Evolutionary conservation across 2,797 vertebrate species (phyloP).

Genomic region (Euphonia xanthogaster): DNA sequence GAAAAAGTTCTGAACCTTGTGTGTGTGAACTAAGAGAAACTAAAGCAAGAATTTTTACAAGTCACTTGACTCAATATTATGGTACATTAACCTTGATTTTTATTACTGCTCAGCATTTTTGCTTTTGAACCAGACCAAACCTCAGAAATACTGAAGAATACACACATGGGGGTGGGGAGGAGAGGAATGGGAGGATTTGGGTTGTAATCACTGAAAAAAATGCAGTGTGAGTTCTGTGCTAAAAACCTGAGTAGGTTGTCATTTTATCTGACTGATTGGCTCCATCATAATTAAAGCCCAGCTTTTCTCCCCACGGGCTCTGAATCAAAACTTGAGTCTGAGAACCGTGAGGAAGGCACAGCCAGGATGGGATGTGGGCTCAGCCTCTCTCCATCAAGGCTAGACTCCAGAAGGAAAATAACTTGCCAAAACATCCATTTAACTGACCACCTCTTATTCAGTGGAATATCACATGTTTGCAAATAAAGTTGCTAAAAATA

Average conservation of each 20-base stretch:
- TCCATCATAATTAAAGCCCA: neutral
- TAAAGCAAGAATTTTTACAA: slow-evolving; percentile 54
- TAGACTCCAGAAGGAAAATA: neutral
- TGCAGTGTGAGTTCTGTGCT: neutral
- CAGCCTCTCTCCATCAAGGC: neutral
- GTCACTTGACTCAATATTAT: slow-evolving; percentile 41
- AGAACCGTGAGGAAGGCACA: neutral
- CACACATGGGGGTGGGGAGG: neutral
- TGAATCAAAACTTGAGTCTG: neutral
- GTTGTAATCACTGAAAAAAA: neutral
- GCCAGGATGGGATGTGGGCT: neutral
- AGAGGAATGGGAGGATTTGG: neutral
- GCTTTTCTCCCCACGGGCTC: neutral
- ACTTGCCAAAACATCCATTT: slow-evolving; percentile 8
- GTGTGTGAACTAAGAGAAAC: slow-evolving; percentile 21
- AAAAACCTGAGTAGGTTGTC: neutral
- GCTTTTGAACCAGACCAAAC: slow-evolving; percentile 6
- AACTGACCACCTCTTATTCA: slow-evolving; percentile 15
- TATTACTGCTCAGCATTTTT: neutral
- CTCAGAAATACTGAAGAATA: neutral
- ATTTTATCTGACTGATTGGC: neutral
- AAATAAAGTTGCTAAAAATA: slow-evolving; percentile 45
- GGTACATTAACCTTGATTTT: slow-evolving; percentile 53
- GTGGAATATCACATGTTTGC: slow-evolving; percentile 6
- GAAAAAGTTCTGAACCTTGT: slow-evolving; percentile 10